These are phyloP conservation scores for Graphium colonna DNA, from an alignment of 2,888 invertebrate genomes.

Conservation along the genomic window DNA sequence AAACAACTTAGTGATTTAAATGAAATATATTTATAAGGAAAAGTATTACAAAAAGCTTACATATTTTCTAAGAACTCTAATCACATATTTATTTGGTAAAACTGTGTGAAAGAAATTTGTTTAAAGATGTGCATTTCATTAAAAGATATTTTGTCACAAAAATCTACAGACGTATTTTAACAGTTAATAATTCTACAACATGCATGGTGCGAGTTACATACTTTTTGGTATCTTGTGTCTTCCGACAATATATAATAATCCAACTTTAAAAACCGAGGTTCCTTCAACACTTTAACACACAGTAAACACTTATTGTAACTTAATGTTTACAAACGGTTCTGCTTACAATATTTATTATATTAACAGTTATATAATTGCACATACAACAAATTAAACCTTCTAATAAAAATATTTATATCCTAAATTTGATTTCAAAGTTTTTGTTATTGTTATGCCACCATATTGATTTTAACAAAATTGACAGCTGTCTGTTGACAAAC, in stretches of 20 bases:
- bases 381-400: slow-evolving; percentile 5
- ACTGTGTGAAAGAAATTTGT: neutral
- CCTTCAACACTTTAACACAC: slow-evolving; percentile 4
- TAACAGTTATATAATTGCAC: slow-evolving; percentile 20
- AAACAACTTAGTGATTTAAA: neutral
- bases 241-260: neutral
- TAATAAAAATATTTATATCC: slow-evolving; percentile 3
- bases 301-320: neutral
- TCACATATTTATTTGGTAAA: neutral
- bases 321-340: slow-evolving; percentile 5
- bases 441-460: slow-evolving; percentile 33
- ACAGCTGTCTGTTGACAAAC: slow-evolving; percentile 19
- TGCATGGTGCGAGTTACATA: slow-evolving; percentile 15
- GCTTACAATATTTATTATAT: neutral
- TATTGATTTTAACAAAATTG: slow-evolving; percentile 22
- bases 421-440: slow-evolving; percentile 18
- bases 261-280: neutral
- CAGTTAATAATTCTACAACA: slow-evolving; percentile 1
- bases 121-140: neutral
- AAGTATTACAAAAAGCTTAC: neutral
- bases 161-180: neutral
- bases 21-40: neutral
- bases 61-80: neutral
- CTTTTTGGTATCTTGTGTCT: slow-evolving; percentile 8
- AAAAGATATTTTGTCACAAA: neutral